phyloP scores from a whole-genome alignment of 2,113 vertebrate genomes.

The Urocitellus parryii region DNA sequence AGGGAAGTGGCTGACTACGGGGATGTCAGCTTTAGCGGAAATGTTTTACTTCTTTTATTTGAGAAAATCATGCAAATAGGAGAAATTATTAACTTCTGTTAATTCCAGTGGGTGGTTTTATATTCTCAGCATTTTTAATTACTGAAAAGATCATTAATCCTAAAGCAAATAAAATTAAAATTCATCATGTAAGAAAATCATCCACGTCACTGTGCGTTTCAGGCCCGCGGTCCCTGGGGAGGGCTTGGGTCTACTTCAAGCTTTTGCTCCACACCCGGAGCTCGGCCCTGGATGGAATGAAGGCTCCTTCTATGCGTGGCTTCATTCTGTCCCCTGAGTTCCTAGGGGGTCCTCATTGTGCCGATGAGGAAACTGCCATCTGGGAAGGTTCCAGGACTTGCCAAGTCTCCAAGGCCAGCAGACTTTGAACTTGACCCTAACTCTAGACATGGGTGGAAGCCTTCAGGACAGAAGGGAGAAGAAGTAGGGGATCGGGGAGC shows the following conservation, averaged over 20 bases:
- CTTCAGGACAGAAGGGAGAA: not conserved
- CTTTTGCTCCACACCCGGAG: not conserved
- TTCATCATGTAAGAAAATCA: not conserved
- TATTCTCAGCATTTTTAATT: slow-evolving; percentile 58
- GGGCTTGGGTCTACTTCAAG: not conserved
- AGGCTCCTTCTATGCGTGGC: not conserved
- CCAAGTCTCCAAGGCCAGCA: not conserved
- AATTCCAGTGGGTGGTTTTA: slow-evolving; percentile 11
- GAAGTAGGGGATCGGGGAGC: not conserved
- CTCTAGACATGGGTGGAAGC: not conserved
- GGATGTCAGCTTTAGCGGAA: slow-evolving; percentile 4
- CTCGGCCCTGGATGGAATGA: not conserved
- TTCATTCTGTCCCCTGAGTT: not conserved
- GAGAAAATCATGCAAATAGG: slow-evolving; percentile 42
- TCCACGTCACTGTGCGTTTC: not conserved
- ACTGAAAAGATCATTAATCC: slow-evolving; percentile 28
- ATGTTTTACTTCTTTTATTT: not conserved
- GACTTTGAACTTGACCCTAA: slow-evolving; percentile 9
- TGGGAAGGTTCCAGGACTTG: not conserved
- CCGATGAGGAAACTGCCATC: not conserved
- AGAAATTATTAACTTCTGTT: slow-evolving; percentile 47
- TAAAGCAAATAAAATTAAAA: slow-evolving; percentile 50
- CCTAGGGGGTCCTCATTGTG: not conserved
- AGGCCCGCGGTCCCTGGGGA: accelerated
- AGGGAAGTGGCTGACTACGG: not conserved